Conservation (phyloP, 2,888 invertebrate genomes). For the Tetranychus truncatus region DNA sequence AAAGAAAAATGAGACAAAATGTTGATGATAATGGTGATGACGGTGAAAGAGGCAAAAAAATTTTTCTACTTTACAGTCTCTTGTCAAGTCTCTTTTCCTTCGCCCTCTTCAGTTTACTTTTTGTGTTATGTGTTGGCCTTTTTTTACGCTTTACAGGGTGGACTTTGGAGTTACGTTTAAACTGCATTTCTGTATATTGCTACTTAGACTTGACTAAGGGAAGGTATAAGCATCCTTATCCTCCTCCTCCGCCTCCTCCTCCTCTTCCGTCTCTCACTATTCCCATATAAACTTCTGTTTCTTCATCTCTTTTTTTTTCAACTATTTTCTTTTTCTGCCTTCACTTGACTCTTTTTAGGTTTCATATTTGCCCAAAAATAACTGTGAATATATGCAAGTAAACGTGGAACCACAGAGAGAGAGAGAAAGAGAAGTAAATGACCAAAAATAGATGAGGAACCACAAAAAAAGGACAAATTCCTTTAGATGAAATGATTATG, state of each 20-base stretch:
- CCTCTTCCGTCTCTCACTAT: neutral
- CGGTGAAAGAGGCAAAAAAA: conserved; percentile 4
- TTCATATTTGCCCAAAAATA: neutral
- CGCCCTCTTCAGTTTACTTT: neutral
- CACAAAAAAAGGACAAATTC: too few species aligned
- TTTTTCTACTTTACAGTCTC: conserved; percentile 11
- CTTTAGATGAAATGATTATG: too few species aligned
- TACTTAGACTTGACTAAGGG: neutral
- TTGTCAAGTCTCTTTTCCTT: neutral
- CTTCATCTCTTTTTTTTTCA: conserved; percentile 6
- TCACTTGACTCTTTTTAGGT: neutral
- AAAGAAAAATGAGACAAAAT: neutral
- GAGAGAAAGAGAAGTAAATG: neutral
- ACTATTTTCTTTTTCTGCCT: neutral
- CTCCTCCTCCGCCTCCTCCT: conserved; percentile 5
- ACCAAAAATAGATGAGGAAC: neutral
- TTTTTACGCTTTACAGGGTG: conserved; percentile 9
- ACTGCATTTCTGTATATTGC: neutral
- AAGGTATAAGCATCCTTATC: neutral
- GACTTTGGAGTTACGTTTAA: neutral
- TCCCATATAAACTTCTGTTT: conserved; percentile 10
- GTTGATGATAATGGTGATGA: neutral
- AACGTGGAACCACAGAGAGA: neutral
- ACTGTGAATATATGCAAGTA: neutral
- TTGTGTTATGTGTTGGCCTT: neutral